A percentile compares a stretch with the other conserved stretches of the same genome.
Conservation (phyloP, 2,113 vertebrate species). For the Barbus barbus region DNA sequence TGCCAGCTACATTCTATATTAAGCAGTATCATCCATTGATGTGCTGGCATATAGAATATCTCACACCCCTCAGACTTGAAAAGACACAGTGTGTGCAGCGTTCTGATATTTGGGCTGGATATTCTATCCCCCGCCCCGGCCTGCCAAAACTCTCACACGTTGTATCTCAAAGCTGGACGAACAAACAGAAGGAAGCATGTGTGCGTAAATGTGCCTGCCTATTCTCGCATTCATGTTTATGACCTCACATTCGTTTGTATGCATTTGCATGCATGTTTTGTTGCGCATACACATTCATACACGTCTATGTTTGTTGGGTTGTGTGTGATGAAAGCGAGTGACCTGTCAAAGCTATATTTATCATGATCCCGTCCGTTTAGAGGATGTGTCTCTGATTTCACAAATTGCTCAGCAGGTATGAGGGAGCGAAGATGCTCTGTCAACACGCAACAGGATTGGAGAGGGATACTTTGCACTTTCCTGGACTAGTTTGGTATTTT, state of each 20-base stretch:
- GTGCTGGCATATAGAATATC: conserved; percentile 74
- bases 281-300: neutral
- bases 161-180: conserved; percentile 57
- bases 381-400: conserved; percentile 71
- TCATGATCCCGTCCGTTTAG: conserved; percentile 63
- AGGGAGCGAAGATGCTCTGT: neutral
- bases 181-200: conserved; percentile 46
- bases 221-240: neutral
- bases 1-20: conserved; percentile 73
- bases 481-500: neutral
- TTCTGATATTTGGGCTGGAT: conserved; percentile 70
- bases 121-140: conserved; percentile 68
- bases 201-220: neutral
- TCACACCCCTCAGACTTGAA: conserved; percentile 73
- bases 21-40: conserved; percentile 73
- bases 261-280: neutral
- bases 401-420: conserved; percentile 57
- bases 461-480: neutral
- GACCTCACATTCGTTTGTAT: neutral
- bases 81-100: conserved; percentile 72
- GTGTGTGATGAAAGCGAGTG: conserved; percentile 56
- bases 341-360: conserved; percentile 70
- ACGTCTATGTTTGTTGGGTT: neutral
- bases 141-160: conserved; percentile 68
- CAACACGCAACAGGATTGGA: neutral